Evolutionary conservation across 2,888 invertebrate species (phyloP).

Genomic region (Rhaphigaster nebulosa): DNA sequence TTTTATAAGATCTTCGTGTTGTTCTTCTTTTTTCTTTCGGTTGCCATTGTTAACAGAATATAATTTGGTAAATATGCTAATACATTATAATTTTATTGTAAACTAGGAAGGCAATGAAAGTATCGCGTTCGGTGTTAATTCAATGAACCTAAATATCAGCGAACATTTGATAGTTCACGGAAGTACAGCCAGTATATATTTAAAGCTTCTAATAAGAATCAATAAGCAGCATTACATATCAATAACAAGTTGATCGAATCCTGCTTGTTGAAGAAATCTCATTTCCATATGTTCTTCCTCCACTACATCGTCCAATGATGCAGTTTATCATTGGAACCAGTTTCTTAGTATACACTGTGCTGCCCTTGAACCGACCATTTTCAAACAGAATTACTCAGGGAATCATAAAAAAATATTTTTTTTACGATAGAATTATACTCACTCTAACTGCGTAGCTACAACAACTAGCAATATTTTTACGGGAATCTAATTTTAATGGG

Average conservation of each 20-base stretch:
- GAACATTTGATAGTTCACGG: neutral
- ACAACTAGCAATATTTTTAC: neutral
- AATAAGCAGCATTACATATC: neutral
- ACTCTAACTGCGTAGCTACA: neutral
- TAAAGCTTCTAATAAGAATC: neutral
- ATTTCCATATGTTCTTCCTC: neutral
- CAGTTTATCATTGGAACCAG: constrained; percentile 13
- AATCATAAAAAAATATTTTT: neutral
- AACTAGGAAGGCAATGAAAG: too few relatives aligned
- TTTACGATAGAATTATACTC: neutral
- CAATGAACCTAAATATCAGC: neutral
- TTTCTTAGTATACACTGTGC: neutral
- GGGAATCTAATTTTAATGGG: neutral
- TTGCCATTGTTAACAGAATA: too few relatives aligned
- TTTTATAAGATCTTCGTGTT: too few relatives aligned
- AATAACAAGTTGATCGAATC: neutral
- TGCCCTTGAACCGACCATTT: neutral
- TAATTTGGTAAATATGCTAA: too few relatives aligned
- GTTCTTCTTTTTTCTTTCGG: too few relatives aligned
- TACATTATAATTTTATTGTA: too few relatives aligned
- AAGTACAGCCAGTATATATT: neutral
- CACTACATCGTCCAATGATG: neutral
- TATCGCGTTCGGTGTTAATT: neutral
- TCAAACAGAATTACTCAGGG: neutral
- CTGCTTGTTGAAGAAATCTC: neutral